These are phyloP conservation scores for Empidonax traillii DNA, from an alignment of 2,113 vertebrate species.

Conservation along the genomic window DNA sequence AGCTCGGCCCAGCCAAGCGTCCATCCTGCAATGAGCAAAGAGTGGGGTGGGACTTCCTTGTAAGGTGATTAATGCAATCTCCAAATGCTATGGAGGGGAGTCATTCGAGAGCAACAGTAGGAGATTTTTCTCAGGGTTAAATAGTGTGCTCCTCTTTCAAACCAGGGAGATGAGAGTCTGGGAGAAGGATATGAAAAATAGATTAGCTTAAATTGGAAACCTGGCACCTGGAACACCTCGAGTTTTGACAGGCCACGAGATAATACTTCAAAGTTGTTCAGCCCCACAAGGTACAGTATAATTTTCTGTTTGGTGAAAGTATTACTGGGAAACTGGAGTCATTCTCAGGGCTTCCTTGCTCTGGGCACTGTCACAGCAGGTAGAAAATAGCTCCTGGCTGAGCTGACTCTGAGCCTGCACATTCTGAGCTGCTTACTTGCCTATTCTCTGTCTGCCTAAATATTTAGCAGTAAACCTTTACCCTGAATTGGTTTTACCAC, in stretches of 20 bases:
- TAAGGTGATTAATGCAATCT: not conserved
- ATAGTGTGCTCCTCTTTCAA: not conserved
- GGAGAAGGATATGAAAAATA: slow-evolving; percentile 31
- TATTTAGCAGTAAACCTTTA: not conserved
- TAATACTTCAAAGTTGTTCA: slow-evolving; percentile 2
- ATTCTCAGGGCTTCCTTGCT: not conserved
- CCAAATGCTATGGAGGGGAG: not conserved
- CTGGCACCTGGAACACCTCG: not conserved
- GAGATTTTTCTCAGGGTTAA: not conserved
- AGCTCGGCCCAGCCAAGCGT: not conserved
- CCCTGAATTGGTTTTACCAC: not conserved
- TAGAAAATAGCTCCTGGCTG: not conserved
- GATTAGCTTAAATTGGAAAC: slow-evolving; percentile 12
- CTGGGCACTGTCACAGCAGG: not conserved
- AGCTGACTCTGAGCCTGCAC: not conserved
- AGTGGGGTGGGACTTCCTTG: not conserved
- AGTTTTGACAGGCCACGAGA: not conserved
- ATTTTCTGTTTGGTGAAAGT: slow-evolving; percentile 1
- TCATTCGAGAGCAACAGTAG: fast-evolving
- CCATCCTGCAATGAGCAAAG: fast-evolving
- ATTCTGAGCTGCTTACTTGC: not conserved
- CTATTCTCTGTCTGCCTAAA: not conserved
- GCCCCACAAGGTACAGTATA: not conserved
- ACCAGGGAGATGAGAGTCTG: not conserved
- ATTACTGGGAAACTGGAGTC: not conserved